Conservation (phyloP, 2,797 vertebrate genomes). For the Erethizon dorsatum region DNA sequence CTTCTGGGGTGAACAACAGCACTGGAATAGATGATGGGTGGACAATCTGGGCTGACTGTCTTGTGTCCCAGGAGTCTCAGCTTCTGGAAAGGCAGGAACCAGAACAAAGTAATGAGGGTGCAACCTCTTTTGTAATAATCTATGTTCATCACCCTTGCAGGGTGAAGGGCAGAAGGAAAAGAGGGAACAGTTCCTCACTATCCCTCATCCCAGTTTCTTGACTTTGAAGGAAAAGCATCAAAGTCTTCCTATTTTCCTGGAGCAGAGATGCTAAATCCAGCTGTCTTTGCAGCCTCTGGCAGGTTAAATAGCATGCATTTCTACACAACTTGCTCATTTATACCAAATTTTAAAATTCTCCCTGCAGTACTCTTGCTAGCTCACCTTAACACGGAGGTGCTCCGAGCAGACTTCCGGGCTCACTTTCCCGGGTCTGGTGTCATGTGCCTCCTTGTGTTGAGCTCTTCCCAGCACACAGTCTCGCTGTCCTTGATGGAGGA, state of each 20-base stretch:
- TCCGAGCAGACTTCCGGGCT: neutral
- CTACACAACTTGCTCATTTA: conserved; percentile 44
- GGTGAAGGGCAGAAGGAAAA: neutral
- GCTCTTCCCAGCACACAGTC: neutral
- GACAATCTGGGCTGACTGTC: neutral
- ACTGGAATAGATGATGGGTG: neutral
- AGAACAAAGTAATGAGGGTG: neutral
- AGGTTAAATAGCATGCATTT: conserved; percentile 31
- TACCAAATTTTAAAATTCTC: conserved; percentile 41
- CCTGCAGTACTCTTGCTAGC: neutral
- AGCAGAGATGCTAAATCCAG: conserved; percentile 26
- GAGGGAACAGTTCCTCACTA: neutral
- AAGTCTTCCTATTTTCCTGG: conserved; percentile 10
- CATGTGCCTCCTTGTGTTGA: neutral
- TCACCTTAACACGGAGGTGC: neutral
- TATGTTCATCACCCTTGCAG: conserved; percentile 6
- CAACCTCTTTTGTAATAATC: conserved; percentile 11
- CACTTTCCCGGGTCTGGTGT: conserved; percentile 19
- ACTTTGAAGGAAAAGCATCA: neutral
- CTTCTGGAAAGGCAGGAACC: neutral
- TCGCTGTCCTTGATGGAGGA: conserved; percentile 63
- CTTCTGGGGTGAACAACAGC: neutral
- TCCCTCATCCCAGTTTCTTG: neutral
- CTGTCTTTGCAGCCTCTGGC: conserved; percentile 32
- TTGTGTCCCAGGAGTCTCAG: neutral